A percentile compares a stretch with the other conserved stretches of the same genome.
Evolutionary conservation across 2,113 vertebrate genomes (phyloP).

Genomic region (Gasterosteus nipponicus): DNA sequence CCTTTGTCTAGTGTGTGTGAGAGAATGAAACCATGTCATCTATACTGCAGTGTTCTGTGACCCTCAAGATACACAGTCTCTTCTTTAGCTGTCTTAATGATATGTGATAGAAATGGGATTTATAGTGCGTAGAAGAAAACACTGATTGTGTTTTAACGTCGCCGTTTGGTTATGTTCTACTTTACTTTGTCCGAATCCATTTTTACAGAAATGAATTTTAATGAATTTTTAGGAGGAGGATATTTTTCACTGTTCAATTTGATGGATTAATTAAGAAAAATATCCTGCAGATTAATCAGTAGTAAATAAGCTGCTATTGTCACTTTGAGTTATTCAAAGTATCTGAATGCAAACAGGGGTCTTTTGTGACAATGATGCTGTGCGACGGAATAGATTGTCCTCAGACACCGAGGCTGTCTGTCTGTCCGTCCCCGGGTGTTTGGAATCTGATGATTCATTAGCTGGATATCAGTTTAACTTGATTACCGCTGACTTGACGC

Average conservation of each 20-base stretch:
- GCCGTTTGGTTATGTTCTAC: not conserved
- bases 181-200: not conserved
- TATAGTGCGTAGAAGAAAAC: not conserved
- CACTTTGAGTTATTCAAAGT: not conserved
- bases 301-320: not conserved
- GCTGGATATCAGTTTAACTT: slow-evolving; percentile 54
- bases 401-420: slow-evolving; percentile 26
- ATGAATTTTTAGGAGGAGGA: not conserved
- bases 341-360: slow-evolving; percentile 14
- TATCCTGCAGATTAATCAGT: not conserved
- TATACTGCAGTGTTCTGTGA: slow-evolving; percentile 22
- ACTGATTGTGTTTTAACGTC: not conserved
- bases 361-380: slow-evolving; percentile 15
- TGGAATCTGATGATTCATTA: slow-evolving; percentile 65
- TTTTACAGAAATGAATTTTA: not conserved
- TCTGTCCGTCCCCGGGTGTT: not conserved
- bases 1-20: slow-evolving; percentile 76
- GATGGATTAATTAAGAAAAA: not conserved
- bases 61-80: slow-evolving; percentile 20
- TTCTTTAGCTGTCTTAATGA: slow-evolving; percentile 9
- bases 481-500: slow-evolving; percentile 51
- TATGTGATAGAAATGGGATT: slow-evolving; percentile 19
- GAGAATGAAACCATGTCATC: slow-evolving; percentile 56
- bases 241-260: not conserved
- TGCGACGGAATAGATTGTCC: slow-evolving; percentile 43